A percentile compares a stretch with the other conserved stretches of the same genome.
Evolutionary conservation across 2,113 vertebrate genomes (phyloP).

Genomic region (Amblyopsis rosae): DNA sequence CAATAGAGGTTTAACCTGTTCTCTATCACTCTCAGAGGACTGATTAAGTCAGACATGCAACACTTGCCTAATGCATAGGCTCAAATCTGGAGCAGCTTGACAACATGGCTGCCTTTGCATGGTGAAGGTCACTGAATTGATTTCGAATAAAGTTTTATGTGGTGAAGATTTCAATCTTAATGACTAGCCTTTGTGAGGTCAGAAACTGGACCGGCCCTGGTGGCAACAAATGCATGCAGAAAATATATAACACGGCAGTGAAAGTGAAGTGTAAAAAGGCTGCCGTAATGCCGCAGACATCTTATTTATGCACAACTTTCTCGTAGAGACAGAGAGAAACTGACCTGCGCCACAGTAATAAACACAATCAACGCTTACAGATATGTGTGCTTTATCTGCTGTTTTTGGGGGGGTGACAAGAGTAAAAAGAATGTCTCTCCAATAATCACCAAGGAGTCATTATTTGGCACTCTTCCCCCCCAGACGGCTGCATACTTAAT

Average conservation of each 20-base stretch:
- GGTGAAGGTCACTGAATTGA: constrained; percentile 76
- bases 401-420: constrained; percentile 54
- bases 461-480: constrained; percentile 68
- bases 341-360: too few species aligned
- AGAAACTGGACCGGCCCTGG: constrained; percentile 42
- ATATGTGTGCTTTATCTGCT: not conserved
- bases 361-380: too few species aligned
- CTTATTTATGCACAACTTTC: not conserved
- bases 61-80: constrained; percentile 39
- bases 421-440: constrained; percentile 52
- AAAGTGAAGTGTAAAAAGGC: constrained; percentile 18
- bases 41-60: constrained; percentile 49
- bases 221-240: constrained; percentile 62
- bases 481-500: constrained; percentile 76
- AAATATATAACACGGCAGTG: constrained; percentile 56
- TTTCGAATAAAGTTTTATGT: constrained; percentile 77
- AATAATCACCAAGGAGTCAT: constrained; percentile 68
- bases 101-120: constrained; percentile 58
- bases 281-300: constrained; percentile 41
- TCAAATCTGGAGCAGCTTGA: constrained; percentile 41
- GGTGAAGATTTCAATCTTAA: constrained; percentile 76
- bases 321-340: too few species aligned
- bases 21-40: constrained; percentile 6
- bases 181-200: constrained; percentile 69
- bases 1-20: constrained; percentile 18